Percentiles rank a stretch among this genome's conserved stretches.
Conservation (phyloP, 2,888 invertebrate species). For the Diarsia mendica region DNA sequence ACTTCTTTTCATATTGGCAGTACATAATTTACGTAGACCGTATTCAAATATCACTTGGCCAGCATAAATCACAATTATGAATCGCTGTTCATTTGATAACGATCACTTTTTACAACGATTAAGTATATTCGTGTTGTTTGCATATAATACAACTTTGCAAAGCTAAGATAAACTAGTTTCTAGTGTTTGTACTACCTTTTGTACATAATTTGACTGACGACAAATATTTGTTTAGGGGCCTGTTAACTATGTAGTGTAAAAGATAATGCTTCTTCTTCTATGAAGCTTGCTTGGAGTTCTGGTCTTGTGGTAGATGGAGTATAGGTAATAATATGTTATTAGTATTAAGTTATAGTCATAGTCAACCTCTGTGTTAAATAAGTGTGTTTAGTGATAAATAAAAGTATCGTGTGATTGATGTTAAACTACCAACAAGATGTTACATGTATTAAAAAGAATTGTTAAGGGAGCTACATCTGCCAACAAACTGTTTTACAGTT, state of each 20-base stretch:
- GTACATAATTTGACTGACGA: background rate
- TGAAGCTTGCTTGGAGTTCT: too few relatives aligned
- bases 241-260: background rate
- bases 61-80: slow-evolving; percentile 14
- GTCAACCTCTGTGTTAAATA: too few relatives aligned
- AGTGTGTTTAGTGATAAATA: too few relatives aligned
- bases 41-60: too few relatives aligned
- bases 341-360: too few relatives aligned
- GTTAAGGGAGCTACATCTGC: too few relatives aligned
- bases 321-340: too few relatives aligned
- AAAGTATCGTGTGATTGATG: too few relatives aligned
- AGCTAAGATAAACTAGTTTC: background rate
- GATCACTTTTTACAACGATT: background rate
- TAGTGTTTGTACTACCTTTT: background rate
- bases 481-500: too few relatives aligned
- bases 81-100: slow-evolving; percentile 8
- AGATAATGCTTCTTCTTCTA: background rate
- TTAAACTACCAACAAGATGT: too few relatives aligned
- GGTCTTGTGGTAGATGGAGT: too few relatives aligned
- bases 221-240: background rate
- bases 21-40: background rate
- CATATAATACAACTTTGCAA: background rate
- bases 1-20: background rate
- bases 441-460: too few relatives aligned
- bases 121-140: background rate